Base-by-base conservation (phyloP, 2,113 vertebrate species). In the Tragelaphus strepsiceros region DNA sequence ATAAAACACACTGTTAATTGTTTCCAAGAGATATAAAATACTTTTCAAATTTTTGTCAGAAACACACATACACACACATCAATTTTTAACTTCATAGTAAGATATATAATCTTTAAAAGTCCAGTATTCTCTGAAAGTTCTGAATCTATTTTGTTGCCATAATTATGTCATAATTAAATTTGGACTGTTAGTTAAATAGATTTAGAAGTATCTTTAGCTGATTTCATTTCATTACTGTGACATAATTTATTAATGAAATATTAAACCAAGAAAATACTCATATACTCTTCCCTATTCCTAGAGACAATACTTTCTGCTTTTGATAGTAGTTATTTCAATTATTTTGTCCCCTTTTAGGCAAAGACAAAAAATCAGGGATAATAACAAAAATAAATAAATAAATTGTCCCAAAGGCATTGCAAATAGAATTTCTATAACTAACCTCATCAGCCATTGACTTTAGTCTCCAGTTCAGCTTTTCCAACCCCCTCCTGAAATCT, bases 21-120 rank as follows among this genome's bases (percentile, higher is more conserved):
- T 97, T 93, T 91, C 46, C 51, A 84, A 88, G 26, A 95, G 24
- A 59, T 81, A 86, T 67, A 91, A 92, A 89, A 43, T 8, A 87
- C 30, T 62, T 93, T 46, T 28, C 2, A 6, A 87, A 96, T 88
- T 90, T 96, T 43, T 94, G 19, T 39, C 32, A 53, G 53, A 24
- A 49, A 32, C 90, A 58, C 74, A 56, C n/a, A 78, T 59, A 53
- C 0, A 9, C 39, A 30, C 7, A 3, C 43, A 53, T 92, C 11
- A 58, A 35, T 86, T 91, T 94, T 14, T 35, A 93, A 82, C 49
- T 15, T n/a, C 13, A 54, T 86, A 67, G 88, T 91, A 90, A 90
- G 14, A 77, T 80, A 64, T 28, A 51, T n/a, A 81, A 86, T 15
- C 61, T 94, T 80, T 16, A 92, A 90, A 93, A 49, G 24, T 80